Base-by-base conservation (phyloP, 2,888 invertebrate species). In the Drosophila rellima region DNA sequence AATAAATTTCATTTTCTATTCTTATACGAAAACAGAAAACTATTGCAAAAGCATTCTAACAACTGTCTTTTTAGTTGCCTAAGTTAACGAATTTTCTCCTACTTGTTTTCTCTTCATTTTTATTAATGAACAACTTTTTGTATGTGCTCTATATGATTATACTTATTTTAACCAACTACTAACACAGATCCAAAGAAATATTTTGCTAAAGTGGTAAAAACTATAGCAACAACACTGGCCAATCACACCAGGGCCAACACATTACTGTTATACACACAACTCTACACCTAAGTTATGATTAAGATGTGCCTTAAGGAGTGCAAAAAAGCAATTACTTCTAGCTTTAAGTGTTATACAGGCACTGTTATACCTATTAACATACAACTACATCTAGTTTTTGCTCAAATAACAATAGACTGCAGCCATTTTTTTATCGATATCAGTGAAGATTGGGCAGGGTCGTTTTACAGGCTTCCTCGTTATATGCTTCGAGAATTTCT, bases 401-500 rank as follows among this genome's bases (percentile, higher is more conserved):
- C 33, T 15, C 23, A 13, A 17, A 39, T 37, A 39, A 39, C 26
- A 20, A 17, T 45, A 17, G 20, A 50, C 42, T 44, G 48, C 54
- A 48, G 66, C 40, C 26, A 20, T 15, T 18, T 55, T 18, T 35
- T 18, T 52, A 33, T 23, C 7, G 15, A 56, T 42, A 31, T 52
- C 31, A 37, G 45, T 8, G 11, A 60, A 31, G 13, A 56, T 55
- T 52, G 26, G 26, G 54, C 51, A 74, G 70, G 76, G 59, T 67
- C 64, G 71, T 70, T 77, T 42, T 29, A 52, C 67, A 84, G 78
- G 70, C 74, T 85, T 80, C 74, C 80, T 79, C 70, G 71, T 78
- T 81, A 90, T 91, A 91, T 91, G 91, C 91, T 90, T 90, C 91
- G 91, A 91, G 91, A 91, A 91, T 80, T 74, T 91, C 91, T 91